A percentile compares a stretch with the other conserved stretches of the same genome.
Conservation (phyloP, 2,797 vertebrate species). For the Esox masquinongy region DNA sequence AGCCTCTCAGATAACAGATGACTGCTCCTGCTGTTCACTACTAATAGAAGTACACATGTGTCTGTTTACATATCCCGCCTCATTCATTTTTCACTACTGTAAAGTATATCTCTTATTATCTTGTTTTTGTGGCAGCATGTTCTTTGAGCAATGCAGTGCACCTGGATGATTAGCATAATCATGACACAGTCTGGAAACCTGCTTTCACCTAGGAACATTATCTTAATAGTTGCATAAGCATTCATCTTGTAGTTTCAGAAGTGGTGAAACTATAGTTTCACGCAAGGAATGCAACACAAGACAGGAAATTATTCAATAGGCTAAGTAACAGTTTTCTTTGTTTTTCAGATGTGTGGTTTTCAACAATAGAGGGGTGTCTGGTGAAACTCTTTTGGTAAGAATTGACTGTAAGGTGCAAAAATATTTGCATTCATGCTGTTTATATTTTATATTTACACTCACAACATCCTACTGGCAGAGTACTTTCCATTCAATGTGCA, state of each 20-base stretch:
- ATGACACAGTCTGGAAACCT: neutral
- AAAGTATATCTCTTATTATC: constrained; percentile 20
- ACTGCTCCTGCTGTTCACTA: constrained; percentile 25
- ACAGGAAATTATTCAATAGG: neutral
- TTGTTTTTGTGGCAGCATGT: constrained; percentile 29
- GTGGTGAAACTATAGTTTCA: neutral
- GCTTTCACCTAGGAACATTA: neutral
- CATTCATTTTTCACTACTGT: constrained; percentile 21
- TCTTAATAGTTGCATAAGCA: neutral
- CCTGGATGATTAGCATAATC: neutral
- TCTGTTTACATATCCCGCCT: constrained; percentile 25
- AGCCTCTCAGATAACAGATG: constrained; percentile 52
- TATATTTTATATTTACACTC: neutral
- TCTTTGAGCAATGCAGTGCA: constrained; percentile 18
- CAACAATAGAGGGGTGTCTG: constrained; percentile 94
- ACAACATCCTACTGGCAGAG: neutral
- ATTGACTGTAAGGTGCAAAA: neutral
- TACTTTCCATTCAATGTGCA: neutral
- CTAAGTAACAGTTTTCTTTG: constrained; percentile 22
- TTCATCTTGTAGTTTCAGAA: neutral
- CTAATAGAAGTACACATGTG: constrained; percentile 42
- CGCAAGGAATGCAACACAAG: neutral
- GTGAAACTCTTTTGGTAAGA: constrained; percentile 95
- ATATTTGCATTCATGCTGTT: neutral
- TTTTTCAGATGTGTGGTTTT: constrained; percentile 92